These are phyloP conservation scores for Umimayanthus kanabou DNA, from an alignment of 92 coral and sea anemone species.

Conservation along the genomic window DNA sequence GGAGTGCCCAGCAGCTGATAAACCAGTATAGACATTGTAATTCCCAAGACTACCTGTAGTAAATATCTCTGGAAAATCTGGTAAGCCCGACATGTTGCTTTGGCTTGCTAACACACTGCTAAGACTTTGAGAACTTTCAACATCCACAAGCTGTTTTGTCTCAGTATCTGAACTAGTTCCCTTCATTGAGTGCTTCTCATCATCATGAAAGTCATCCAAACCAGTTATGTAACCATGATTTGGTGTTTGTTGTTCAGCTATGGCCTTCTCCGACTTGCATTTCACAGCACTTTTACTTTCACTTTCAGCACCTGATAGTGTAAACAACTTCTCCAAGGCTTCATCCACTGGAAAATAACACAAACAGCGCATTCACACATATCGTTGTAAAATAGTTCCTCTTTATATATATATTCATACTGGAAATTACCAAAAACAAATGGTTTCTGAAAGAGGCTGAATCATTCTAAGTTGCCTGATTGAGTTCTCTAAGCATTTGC, in stretches of 20 bases:
- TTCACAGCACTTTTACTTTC: background rate
- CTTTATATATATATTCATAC: too few relatives aligned
- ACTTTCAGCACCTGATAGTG: slow-evolving; percentile 33
- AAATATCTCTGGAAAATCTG: slow-evolving; percentile 35
- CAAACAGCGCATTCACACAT: background rate
- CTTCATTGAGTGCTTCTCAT: background rate
- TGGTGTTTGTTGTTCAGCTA: background rate
- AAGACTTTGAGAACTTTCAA: background rate
- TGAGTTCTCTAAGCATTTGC: too few relatives aligned
- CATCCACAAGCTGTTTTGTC: background rate
- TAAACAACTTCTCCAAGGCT: slow-evolving; percentile 76
- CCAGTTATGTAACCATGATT: background rate
- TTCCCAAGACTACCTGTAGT: background rate
- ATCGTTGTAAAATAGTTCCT: background rate
- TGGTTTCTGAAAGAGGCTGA: background rate
- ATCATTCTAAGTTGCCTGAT: background rate
- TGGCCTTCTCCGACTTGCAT: background rate
- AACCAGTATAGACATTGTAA: background rate
- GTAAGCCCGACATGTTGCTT: slow-evolving; percentile 1
- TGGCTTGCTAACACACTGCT: background rate
- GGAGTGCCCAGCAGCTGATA: background rate
- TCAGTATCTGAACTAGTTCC: background rate
- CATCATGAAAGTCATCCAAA: slow-evolving; percentile 3
- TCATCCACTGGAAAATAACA: slow-evolving; percentile 67
- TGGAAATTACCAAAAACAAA: background rate